These are phyloP conservation scores for Drosophila robusta DNA, from an alignment of 2,888 invertebrate genomes.

Conservation along the genomic window DNA sequence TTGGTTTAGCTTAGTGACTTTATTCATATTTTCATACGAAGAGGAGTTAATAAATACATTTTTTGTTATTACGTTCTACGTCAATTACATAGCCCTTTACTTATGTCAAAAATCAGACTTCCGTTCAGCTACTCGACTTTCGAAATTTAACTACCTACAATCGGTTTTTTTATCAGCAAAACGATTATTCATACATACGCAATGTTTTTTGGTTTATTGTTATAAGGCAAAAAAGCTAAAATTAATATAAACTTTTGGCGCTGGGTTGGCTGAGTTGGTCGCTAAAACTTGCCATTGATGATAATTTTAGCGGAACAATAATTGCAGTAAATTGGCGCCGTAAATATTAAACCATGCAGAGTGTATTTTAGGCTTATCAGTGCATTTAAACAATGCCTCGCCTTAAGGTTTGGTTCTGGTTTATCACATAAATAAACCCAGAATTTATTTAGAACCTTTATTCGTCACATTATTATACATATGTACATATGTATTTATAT, in stretches of 20 bases:
- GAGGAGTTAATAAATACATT: neutral
- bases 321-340: constrained; percentile 15
- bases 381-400: no score
- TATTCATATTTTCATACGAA: neutral
- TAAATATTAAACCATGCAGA: no score
- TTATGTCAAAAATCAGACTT: constrained; percentile 26
- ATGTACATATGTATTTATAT: no score
- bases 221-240: constrained; percentile 37
- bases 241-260: neutral
- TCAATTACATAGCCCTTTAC: constrained; percentile 7
- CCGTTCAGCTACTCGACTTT: constrained; percentile 10
- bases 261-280: constrained; percentile 10
- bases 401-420: no score
- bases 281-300: constrained; percentile 16
- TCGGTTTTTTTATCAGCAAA: constrained; percentile 50
- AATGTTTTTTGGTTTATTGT: constrained; percentile 38
- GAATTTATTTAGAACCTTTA: no score
- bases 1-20: constrained; percentile 1
- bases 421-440: no score
- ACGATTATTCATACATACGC: constrained; percentile 44
- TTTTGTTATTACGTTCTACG: neutral
- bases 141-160: constrained; percentile 15
- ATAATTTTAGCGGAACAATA: constrained; percentile 8
- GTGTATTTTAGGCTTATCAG: no score
- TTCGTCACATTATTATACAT: no score